Evolutionary conservation across 2,113 vertebrate species (phyloP), one percentile per base, ranked within the genome.

Genomic region (Acanthochromis polyacanthus): DNA sequence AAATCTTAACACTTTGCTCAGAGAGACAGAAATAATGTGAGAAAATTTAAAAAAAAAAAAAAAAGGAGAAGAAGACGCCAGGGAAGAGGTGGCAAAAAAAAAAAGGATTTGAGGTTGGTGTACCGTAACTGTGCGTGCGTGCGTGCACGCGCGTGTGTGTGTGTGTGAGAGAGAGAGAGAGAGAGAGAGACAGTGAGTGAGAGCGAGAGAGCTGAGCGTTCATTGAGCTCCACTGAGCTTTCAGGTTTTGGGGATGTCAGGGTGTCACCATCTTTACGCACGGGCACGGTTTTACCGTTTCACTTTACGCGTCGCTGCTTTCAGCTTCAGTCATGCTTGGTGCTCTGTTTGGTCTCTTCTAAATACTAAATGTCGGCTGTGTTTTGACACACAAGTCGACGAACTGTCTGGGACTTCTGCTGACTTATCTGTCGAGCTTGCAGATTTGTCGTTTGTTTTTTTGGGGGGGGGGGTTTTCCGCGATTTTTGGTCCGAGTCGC

Each of bases 201-300:
- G 16, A 10, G 19, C 8, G 14, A 14, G 25, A 11, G 16, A 8
- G 20, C 4, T 7, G 51, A 48, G 20, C 32, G 36, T 5, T 16
- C 76, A 19, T 10, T 7, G 55, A 19, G 30, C 52, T 56, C 25
- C 60, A 10, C n/a, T n/a, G n/a, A n/a, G n/a, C n/a, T n/a, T n/a
- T n/a, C n/a, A n/a, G 23, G 62, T 17, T 53, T 28, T 51, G 43
- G 23, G 12, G 11, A 14, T 79, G 10, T 51, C 32, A 51, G 40
- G 32, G 77, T 71, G 67, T 53, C 2, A 10, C n/a, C 32, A 23
- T 9, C 20, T 71, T 65, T 74, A 19, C 48, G 61, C 74, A 59
- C 55, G n/a, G n/a, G n/a, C n/a, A n/a, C n/a, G n/a, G n/a, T n/a
- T n/a, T n/a, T 15, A 43, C 48, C 3, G 6, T n/a, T 25, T 20